phyloP scores from a whole-genome alignment of 2,113 vertebrate genomes.

The Corvus cornix region DNA sequence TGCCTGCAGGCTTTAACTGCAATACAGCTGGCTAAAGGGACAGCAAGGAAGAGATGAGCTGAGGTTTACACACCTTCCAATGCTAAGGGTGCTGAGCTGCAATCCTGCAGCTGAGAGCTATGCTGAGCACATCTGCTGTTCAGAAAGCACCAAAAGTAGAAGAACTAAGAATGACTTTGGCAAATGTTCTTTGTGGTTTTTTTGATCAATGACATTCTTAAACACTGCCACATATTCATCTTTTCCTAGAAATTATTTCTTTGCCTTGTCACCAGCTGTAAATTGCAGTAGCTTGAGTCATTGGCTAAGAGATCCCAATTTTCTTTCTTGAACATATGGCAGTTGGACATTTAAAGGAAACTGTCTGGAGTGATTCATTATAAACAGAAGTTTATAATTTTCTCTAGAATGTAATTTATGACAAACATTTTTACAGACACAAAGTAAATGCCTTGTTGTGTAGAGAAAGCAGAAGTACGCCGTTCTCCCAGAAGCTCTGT shows the following conservation, averaged over 20 bases:
- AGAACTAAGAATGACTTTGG: neutral
- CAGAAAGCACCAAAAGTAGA: neutral
- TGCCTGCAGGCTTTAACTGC: neutral
- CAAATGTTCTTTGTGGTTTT: neutral
- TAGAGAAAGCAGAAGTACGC: neutral
- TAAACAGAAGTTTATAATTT: neutral
- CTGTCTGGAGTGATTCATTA: neutral
- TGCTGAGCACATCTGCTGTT: neutral
- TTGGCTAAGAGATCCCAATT: neutral
- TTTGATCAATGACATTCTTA: neutral
- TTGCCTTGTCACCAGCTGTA: neutral
- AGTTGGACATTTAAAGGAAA: neutral
- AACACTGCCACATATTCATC: neutral
- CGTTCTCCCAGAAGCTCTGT: neutral
- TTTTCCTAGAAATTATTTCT: conserved; percentile 28
- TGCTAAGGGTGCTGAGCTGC: neutral
- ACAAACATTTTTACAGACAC: neutral
- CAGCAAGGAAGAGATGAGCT: neutral
- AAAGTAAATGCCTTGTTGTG: neutral
- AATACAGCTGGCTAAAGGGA: neutral
- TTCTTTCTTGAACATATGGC: neutral
- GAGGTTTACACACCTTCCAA: neutral
- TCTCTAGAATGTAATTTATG: neutral
- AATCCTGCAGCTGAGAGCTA: neutral
- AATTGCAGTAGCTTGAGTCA: conserved; percentile 24